Percentiles rank a stretch among this genome's conserved stretches.
Conservation (phyloP, 2,888 invertebrate genomes). For the Cephus spinipes region DNA sequence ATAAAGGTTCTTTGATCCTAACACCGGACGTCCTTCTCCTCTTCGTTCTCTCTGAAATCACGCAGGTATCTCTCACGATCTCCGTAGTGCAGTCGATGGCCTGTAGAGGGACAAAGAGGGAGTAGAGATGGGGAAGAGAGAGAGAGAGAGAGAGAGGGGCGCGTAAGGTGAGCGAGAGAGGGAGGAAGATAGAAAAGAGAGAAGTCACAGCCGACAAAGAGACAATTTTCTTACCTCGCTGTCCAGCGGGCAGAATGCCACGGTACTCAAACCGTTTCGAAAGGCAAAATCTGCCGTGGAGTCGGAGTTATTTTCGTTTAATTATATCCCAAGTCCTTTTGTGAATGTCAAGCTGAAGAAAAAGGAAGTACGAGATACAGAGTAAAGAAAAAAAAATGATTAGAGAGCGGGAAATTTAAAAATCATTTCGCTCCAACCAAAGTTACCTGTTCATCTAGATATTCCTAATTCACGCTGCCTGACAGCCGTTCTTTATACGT, state of each 20-base stretch:
- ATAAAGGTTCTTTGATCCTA: constrained; percentile 1
- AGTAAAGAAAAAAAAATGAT: neutral
- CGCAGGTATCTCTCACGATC: constrained; percentile 39
- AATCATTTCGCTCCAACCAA: neutral
- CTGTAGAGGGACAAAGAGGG: constrained; percentile 15
- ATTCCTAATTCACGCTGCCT: neutral
- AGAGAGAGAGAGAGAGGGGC: constrained; percentile 15
- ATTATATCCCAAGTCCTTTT: neutral
- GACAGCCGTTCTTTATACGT: neutral
- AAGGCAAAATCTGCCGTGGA: constrained; percentile 12
- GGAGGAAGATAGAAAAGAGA: constrained; percentile 18
- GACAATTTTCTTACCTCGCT: constrained; percentile 47
- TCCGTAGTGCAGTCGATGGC: constrained; percentile 16
- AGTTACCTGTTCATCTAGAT: neutral
- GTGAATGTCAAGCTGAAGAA: neutral
- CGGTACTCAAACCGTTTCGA: constrained; percentile 29
- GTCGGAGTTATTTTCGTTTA: constrained; percentile 1
- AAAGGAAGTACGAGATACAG: neutral
- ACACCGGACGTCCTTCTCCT: constrained; percentile 5
- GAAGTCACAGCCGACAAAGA: constrained; percentile 49
- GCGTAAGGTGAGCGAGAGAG: constrained; percentile 16
- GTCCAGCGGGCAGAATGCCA: constrained; percentile 28
- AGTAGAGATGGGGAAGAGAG: constrained; percentile 8
- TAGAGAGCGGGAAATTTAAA: neutral
- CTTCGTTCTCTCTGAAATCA: constrained; percentile 16